Conservation (phyloP, 2,888 invertebrate genomes). For the Napeogenes sylphis region DNA sequence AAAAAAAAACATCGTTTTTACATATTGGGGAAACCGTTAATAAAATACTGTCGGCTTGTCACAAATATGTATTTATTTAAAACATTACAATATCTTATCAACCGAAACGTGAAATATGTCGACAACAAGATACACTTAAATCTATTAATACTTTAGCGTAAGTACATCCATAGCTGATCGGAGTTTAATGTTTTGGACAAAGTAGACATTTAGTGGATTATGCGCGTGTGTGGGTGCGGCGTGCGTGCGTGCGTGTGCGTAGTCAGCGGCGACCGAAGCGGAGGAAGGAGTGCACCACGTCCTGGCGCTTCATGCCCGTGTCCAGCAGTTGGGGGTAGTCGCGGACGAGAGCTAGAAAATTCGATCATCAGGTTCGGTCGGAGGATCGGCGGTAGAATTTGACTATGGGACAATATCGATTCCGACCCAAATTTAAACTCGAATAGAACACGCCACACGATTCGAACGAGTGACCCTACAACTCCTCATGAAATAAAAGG, state of each 20-base stretch:
- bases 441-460: neutral
- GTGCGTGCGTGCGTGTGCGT: constrained; percentile 25
- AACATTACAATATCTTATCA: constrained; percentile 64
- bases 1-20: no score
- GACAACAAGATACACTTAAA: constrained; percentile 65
- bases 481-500: neutral
- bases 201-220: constrained; percentile 42
- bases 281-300: constrained; percentile 93
- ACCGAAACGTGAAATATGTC: constrained; percentile 67
- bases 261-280: constrained; percentile 89
- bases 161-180: constrained; percentile 46
- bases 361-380: no score
- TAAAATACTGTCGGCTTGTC: constrained; percentile 56
- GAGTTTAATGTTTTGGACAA: constrained; percentile 63
- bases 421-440: no score
- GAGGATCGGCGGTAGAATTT: neutral
- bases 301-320: constrained; percentile 88
- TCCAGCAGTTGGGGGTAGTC: constrained; percentile 77
- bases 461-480: neutral
- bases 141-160: constrained; percentile 66
- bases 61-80: constrained; percentile 75
- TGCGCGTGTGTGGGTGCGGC: constrained; percentile 29
- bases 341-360: constrained; percentile 59
- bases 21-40: neutral
- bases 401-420: neutral